A percentile compares a stretch with the other conserved stretches of the same genome.
Evolutionary conservation across 2,888 invertebrate genomes (phyloP).

Genomic region (Brenthis ino): DNA sequence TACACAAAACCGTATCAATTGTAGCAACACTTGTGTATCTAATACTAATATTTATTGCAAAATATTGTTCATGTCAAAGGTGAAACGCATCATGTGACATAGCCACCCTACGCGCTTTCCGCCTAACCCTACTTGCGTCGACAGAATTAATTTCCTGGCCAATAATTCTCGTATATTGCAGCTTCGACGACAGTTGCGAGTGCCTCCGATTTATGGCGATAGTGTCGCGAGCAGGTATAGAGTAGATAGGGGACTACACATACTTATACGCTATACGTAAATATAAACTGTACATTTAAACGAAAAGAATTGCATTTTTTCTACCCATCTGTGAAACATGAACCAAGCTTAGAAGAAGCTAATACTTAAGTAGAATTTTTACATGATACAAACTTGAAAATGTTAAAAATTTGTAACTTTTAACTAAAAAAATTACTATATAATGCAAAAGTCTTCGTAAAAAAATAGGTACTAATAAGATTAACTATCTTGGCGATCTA

Average conservation of each 20-base stretch:
- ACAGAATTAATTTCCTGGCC: constrained; percentile 81
- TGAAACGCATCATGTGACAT: constrained; percentile 32
- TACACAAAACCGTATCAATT: background rate
- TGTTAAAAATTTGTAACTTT: too few species aligned
- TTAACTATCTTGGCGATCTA: too few species aligned
- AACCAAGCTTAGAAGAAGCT: too few species aligned
- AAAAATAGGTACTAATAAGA: too few species aligned
- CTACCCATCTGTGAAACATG: too few species aligned
- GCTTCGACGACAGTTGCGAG: constrained; percentile 73
- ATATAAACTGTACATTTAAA: background rate
- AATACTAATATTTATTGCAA: background rate
- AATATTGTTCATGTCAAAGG: constrained; percentile 19
- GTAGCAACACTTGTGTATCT: background rate
- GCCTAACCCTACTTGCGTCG: constrained; percentile 75
- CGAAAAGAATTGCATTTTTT: background rate
- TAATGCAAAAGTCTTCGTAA: too few species aligned
- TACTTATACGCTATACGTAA: constrained; percentile 9
- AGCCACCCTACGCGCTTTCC: constrained; percentile 49
- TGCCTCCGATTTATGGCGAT: constrained; percentile 71
- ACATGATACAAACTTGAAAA: too few species aligned
- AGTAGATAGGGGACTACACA: constrained; percentile 28
- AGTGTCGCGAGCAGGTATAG: constrained; percentile 68
- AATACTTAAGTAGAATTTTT: too few species aligned
- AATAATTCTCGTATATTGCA: constrained; percentile 81
- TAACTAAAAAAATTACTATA: too few species aligned